Conservation (phyloP, 2,797 vertebrate species). For the Coendou prehensilis region DNA sequence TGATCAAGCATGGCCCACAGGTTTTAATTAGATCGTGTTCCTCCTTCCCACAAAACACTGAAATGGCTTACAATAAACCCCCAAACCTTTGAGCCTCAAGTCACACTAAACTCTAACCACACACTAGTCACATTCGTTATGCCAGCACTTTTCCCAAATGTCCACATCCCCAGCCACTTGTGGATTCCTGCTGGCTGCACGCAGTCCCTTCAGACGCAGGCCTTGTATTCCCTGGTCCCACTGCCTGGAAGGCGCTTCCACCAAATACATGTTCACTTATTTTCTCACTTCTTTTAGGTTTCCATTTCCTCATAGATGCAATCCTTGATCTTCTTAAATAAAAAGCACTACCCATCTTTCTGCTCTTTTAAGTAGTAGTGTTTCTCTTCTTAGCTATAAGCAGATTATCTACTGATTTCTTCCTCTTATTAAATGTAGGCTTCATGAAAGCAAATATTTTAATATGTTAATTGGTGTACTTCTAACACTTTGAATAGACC, state of each 20-base stretch:
- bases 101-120: not conserved
- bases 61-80: not conserved
- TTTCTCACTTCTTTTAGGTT: not conserved
- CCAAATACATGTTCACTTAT: not conserved
- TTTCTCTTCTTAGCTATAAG: not conserved
- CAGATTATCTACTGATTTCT: not conserved
- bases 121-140: not conserved
- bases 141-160: not conserved
- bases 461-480: not conserved
- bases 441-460: not conserved
- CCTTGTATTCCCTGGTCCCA: not conserved
- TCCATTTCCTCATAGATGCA: not conserved
- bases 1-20: not conserved
- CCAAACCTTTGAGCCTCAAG: not conserved
- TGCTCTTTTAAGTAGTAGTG: not conserved
- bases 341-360: not conserved
- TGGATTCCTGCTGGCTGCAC: not conserved
- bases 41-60: not conserved
- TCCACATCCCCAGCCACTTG: fast-evolving
- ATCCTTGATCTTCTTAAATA: not conserved
- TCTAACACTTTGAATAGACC: not conserved
- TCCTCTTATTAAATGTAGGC: not conserved
- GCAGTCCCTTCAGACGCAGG: not conserved
- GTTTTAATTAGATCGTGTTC: not conserved
- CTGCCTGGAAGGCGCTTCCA: not conserved